Percentiles rank a stretch among this genome's conserved stretches.
Conservation (phyloP, 2,888 invertebrate genomes). For the Drosophila rellima region DNA sequence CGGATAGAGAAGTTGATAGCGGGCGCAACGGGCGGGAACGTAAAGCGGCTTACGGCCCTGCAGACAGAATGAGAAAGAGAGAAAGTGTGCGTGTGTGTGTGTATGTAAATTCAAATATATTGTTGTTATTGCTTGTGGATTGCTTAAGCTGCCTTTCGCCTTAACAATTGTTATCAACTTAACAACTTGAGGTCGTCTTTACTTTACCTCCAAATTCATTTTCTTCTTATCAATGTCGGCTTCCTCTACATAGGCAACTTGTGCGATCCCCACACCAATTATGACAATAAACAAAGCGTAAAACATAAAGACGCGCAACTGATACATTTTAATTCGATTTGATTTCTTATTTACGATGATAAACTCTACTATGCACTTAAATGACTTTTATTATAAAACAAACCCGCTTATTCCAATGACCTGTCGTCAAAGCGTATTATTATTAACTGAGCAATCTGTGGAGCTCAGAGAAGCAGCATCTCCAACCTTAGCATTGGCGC, state of each 20-base stretch:
- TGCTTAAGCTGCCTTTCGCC: conserved; percentile 1
- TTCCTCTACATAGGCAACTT: conserved; percentile 78
- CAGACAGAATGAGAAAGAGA: conserved; percentile 1
- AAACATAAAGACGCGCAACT: conserved; percentile 31
- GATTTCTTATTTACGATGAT: conserved; percentile 5
- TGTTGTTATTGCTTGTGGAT: conserved; percentile 13
- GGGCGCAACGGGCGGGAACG: conserved; percentile 88
- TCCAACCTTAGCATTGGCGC: conserved; percentile 17
- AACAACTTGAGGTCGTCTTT: conserved; percentile 39
- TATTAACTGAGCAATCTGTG: conserved; percentile 26
- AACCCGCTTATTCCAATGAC: neutral
- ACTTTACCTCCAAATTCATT: conserved; percentile 77
- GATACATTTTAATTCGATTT: conserved; percentile 37
- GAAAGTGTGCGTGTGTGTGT: conserved; percentile 8
- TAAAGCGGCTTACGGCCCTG: conserved; percentile 87
- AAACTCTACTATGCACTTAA: conserved; percentile 11
- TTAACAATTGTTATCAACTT: conserved; percentile 13
- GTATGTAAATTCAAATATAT: conserved; percentile 4
- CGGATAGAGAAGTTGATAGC: conserved; percentile 89
- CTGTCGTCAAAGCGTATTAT: conserved; percentile 12
- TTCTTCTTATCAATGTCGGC: conserved; percentile 75
- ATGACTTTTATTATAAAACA: neutral
- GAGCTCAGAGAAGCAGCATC: conserved; percentile 9
- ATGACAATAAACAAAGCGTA: conserved; percentile 32
- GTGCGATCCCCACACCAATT: conserved; percentile 50